Percentiles rank a stretch among this genome's conserved stretches.
phyloP scores from a whole-genome alignment of 92 coral and sea anemone genomes.

The Phenganax subtilis region DNA sequence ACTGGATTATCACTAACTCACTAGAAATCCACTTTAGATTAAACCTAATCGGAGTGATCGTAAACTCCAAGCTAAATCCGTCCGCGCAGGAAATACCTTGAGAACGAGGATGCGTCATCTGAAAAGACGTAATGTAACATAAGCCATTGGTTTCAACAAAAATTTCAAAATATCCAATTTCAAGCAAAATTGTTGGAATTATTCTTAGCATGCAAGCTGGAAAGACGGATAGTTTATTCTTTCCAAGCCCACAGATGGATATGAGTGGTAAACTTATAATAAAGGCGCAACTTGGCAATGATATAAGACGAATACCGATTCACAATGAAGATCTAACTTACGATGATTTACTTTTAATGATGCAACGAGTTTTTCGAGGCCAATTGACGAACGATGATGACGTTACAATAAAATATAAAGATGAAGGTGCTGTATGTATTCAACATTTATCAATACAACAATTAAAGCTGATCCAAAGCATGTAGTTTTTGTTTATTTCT shows the following conservation, averaged over 20 bases:
- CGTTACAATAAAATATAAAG: constrained; percentile 89
- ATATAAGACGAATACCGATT: constrained; percentile 90
- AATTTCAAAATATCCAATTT: not conserved
- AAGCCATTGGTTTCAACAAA: not conserved
- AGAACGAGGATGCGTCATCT: constrained; percentile 3
- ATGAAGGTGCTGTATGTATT: constrained; percentile 60
- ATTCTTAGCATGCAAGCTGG: constrained; percentile 23
- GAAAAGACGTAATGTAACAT: not conserved
- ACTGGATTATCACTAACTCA: no score
- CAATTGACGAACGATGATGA: constrained; percentile 77
- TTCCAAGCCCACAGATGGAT: constrained; percentile 71
- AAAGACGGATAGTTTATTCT: constrained; percentile 46
- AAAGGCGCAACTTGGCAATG: constrained; percentile 97
- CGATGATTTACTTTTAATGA: constrained; percentile 89
- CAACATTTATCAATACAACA: not conserved
- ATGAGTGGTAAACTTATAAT: constrained; percentile 80
- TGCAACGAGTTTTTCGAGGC: constrained; percentile 95
- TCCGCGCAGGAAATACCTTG: not conserved
- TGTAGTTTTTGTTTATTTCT: not conserved
- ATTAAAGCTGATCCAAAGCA: not conserved
- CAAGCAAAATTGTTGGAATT: not conserved
- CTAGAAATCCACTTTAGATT: not conserved
- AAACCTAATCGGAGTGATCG: not conserved
- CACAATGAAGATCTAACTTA: constrained; percentile 98
- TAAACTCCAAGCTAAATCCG: not conserved